These are phyloP conservation scores for Parapsyche elsis DNA, from an alignment of 1,140 invertebrate species.

Conservation along the genomic window DNA sequence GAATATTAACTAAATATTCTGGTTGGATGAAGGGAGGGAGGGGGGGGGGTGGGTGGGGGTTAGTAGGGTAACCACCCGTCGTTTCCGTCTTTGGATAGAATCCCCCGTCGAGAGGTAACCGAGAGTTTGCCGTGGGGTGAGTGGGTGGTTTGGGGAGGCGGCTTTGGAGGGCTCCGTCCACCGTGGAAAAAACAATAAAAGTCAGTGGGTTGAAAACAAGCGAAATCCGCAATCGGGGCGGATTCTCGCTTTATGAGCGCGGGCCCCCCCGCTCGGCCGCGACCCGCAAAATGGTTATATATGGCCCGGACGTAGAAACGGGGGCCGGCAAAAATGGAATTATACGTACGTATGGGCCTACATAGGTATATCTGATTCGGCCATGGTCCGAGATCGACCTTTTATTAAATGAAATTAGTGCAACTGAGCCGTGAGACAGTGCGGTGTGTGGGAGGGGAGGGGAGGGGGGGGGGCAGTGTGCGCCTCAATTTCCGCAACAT, in stretches of 20 bases:
- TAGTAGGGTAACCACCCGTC: not conserved
- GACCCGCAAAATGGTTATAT: conserved; percentile 9
- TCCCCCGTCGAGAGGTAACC: conserved; percentile 12
- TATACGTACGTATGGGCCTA: not conserved
- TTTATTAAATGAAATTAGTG: too few relatives aligned
- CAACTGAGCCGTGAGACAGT: too few relatives aligned
- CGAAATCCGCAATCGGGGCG: conserved; percentile 48
- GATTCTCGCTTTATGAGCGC: conserved; percentile 51
- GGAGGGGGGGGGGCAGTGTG: too few relatives aligned
- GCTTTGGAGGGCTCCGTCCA: not conserved
- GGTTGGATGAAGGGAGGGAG: not conserved
- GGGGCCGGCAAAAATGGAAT: not conserved
- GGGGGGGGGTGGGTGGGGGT: too few relatives aligned
- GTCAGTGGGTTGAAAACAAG: conserved; percentile 52
- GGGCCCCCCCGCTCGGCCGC: not conserved
- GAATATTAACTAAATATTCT: conserved; percentile 41
- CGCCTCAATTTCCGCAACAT: too few relatives aligned
- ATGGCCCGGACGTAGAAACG: not conserved
- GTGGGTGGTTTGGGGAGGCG: too few relatives aligned
- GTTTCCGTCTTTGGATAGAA: not conserved
- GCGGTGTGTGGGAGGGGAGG: too few relatives aligned
- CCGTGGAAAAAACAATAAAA: conserved; percentile 54
- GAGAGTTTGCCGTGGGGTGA: conserved; percentile 19
- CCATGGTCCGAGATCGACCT: too few relatives aligned
- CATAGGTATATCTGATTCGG: too few relatives aligned